These are phyloP conservation scores for Gallinago nigripennis DNA, from an alignment of 2,797 vertebrate genomes.

Conservation along the genomic window DNA sequence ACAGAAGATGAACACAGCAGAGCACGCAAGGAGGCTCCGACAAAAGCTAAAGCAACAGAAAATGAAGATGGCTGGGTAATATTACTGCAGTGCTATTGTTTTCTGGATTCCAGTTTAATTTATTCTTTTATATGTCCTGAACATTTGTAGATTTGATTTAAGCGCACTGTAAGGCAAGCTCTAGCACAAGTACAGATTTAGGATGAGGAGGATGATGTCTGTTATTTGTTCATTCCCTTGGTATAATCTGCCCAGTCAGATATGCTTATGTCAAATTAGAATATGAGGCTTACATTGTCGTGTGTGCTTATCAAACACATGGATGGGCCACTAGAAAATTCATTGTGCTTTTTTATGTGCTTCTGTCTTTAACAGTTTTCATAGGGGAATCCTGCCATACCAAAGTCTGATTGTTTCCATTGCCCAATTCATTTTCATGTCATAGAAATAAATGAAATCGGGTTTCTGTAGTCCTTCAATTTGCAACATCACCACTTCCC, in stretches of 20 bases:
- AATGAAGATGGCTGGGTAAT: not conserved
- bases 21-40: not conserved
- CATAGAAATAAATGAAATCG: not conserved
- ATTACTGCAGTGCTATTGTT: not conserved
- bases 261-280: conserved; percentile 6
- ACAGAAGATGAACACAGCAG: not conserved
- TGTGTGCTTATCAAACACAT: not conserved
- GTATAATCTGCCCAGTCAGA: not conserved
- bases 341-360: not conserved
- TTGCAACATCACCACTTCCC: not conserved
- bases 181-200: not conserved
- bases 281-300: not conserved
- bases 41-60: not conserved
- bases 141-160: not conserved
- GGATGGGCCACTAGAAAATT: not conserved
- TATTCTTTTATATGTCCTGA: not conserved
- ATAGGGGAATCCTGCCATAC: rapidly evolving
- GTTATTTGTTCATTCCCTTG: not conserved
- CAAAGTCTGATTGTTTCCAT: not conserved
- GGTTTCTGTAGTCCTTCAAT: not conserved
- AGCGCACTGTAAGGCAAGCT: not conserved
- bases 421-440: not conserved
- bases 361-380: not conserved
- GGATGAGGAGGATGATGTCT: not conserved
- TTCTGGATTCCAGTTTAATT: not conserved